Evolutionary conservation across 2,888 invertebrate species (phyloP).

Genomic region (Heteromurus nitidus): DNA sequence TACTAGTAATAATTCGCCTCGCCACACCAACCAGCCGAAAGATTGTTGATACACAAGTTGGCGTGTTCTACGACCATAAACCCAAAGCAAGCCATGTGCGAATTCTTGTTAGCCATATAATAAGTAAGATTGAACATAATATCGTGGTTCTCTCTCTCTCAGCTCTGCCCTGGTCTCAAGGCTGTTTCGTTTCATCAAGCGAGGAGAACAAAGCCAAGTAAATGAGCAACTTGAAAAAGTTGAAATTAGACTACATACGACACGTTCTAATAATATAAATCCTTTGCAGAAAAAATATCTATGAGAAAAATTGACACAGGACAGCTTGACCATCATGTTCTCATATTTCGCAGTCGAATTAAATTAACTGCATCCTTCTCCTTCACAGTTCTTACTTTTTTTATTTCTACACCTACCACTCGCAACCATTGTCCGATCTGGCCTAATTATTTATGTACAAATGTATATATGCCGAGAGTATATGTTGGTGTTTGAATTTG

Average conservation of each 20-base stretch:
- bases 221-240: not conserved
- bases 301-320: not conserved
- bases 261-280: not conserved
- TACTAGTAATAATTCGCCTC: not conserved
- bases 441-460: no score
- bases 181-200: slow-evolving; percentile 44
- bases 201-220: slow-evolving; percentile 41
- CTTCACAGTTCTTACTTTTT: not conserved
- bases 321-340: no score
- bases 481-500: no score
- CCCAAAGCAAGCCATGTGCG: not conserved
- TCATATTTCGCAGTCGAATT: not conserved
- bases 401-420: no score
- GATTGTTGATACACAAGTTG: not conserved
- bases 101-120: not conserved
- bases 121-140: not conserved
- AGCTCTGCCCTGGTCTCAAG: slow-evolving; percentile 43
- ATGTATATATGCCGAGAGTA: no score
- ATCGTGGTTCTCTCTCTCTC: not conserved
- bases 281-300: not conserved
- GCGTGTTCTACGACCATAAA: not conserved
- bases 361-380: not conserved
- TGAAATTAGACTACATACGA: not conserved
- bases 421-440: no score
- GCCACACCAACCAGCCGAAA: not conserved